Evolutionary conservation across 2,797 vertebrate species (phyloP).

Genomic region (Sebastes trivittatus): DNA sequence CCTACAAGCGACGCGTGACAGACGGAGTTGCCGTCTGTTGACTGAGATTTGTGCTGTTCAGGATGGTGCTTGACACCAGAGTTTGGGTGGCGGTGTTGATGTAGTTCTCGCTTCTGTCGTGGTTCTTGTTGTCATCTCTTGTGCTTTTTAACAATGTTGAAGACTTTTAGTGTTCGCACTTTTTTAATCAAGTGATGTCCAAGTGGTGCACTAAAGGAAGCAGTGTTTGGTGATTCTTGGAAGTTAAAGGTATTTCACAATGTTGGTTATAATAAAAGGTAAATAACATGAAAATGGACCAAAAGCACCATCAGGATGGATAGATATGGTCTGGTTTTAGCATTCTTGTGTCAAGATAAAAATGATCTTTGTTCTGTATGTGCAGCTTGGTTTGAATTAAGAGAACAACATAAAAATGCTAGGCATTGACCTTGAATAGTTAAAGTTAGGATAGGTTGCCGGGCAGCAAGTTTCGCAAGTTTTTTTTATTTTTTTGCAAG

Average conservation of each 20-base stretch:
- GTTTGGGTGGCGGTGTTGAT: constrained; percentile 12
- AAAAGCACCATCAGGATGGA: not conserved
- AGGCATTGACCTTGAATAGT: too few species aligned
- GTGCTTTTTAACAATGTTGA: not conserved
- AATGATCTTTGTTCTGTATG: not conserved
- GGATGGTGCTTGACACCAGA: constrained; percentile 7
- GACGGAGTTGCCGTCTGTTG: constrained; percentile 35
- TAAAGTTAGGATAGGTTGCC: too few species aligned
- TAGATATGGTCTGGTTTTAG: not conserved
- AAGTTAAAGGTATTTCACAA: not conserved
- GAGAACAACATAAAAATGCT: not conserved
- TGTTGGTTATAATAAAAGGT: not conserved
- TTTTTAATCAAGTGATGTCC: too few species aligned
- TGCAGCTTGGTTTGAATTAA: not conserved
- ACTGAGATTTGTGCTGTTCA: constrained; percentile 10
- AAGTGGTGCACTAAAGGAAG: too few species aligned
- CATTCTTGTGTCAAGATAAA: not conserved
- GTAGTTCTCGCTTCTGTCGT: not conserved
- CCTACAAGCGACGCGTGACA: constrained; percentile 50
- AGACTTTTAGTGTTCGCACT: too few species aligned
- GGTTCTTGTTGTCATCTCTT: not conserved
- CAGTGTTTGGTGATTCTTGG: too few species aligned
- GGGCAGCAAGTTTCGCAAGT: too few species aligned
- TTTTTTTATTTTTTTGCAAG: too few species aligned
- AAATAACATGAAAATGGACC: not conserved